These are phyloP conservation scores for Entomobrya multifasciata DNA, from an alignment of 2,888 invertebrate species.

Conservation along the genomic window DNA sequence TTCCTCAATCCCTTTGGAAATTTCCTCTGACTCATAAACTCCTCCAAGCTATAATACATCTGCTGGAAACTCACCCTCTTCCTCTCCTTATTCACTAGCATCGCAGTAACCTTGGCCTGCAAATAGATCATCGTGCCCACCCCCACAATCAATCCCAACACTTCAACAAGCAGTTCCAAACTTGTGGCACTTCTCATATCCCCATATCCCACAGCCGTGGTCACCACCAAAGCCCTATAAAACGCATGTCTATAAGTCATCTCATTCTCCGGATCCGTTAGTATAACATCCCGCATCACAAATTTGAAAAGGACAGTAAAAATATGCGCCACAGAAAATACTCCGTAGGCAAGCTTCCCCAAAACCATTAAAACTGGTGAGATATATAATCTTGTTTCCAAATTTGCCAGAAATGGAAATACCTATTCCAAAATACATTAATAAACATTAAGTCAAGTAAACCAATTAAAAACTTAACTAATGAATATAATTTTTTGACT, in stretches of 20 bases:
- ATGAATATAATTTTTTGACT: too few relatives aligned
- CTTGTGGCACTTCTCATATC: conserved; percentile 63
- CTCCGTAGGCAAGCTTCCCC: conserved; percentile 53
- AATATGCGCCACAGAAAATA: conserved; percentile 72
- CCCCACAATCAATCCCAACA: conserved; percentile 71
- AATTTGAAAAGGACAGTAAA: conserved; percentile 70
- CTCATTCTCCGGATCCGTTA: too few relatives aligned
- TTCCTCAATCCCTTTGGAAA: conserved; percentile 69
- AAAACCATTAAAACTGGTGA: conserved; percentile 58
- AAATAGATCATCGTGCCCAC: conserved; percentile 67
- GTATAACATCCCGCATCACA: conserved; percentile 61
- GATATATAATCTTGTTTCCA: conserved; percentile 48
- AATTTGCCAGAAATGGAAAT: conserved; percentile 36
- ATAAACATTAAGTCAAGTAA: not conserved
- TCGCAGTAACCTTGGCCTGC: conserved; percentile 73
- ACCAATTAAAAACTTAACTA: not conserved
- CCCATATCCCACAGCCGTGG: conserved; percentile 74
- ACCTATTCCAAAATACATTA: conserved; percentile 9
- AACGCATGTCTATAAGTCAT: conserved; percentile 46
- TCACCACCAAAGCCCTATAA: conserved; percentile 75
- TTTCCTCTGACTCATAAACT: conserved; percentile 74
- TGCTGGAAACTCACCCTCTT: conserved; percentile 75
- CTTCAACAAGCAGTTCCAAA: conserved; percentile 61
- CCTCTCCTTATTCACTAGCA: conserved; percentile 75
- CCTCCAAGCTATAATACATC: conserved; percentile 72